phyloP scores from a whole-genome alignment of 2,888 invertebrate genomes.

The Ceratothoa steindachneri region DNA sequence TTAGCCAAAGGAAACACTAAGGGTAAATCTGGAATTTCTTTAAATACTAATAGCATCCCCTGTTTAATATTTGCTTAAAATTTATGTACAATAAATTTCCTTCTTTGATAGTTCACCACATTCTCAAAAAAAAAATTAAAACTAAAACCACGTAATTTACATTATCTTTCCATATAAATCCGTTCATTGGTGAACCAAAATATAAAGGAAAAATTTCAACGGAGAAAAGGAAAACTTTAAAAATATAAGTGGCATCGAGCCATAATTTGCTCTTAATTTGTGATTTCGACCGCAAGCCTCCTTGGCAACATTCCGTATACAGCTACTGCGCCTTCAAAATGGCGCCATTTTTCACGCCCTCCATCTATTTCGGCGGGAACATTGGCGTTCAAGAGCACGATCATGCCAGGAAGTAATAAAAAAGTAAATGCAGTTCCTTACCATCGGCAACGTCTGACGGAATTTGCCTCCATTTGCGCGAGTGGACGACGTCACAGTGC shows the following conservation, averaged over 20 bases:
- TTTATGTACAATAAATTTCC: too few relatives aligned
- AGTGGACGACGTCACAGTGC: conserved; percentile 31
- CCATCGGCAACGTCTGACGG: conserved; percentile 29
- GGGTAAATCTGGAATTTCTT: too few relatives aligned
- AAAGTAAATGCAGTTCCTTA: neutral
- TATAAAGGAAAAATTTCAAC: too few relatives aligned
- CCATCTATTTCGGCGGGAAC: neutral
- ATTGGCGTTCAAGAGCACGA: neutral
- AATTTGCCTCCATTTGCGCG: conserved; percentile 31
- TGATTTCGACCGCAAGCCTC: neutral
- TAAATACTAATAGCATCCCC: too few relatives aligned
- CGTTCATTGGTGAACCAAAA: too few relatives aligned
- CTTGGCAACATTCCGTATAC: neutral
- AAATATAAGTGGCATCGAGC: neutral
- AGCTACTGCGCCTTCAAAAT: neutral
- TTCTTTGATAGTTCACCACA: too few relatives aligned
- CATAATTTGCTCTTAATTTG: neutral
- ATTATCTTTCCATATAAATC: too few relatives aligned
- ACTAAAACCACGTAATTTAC: too few relatives aligned
- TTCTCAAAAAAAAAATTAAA: too few relatives aligned
- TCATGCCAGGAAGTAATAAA: neutral
- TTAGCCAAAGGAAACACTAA: too few relatives aligned
- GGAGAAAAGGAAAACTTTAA: neutral
- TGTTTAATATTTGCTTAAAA: too few relatives aligned
- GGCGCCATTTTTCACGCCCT: neutral